A percentile compares a stretch with the other conserved stretches of the same genome.
Evolutionary conservation across 2,113 vertebrate genomes (phyloP).

Genomic region (Notechis scutatus): DNA sequence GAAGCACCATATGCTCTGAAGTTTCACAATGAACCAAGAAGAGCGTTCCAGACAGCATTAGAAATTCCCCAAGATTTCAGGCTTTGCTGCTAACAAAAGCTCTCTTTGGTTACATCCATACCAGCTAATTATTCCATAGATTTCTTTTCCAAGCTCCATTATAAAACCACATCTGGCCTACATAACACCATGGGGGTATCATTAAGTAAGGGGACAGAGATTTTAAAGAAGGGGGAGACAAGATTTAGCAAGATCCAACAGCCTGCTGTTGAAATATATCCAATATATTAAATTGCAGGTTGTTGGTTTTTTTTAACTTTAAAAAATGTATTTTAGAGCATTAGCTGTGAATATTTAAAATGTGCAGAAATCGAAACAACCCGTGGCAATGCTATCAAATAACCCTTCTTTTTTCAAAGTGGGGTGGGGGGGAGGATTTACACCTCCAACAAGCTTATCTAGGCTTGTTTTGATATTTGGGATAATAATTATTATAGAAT

Average conservation of each 20-base stretch:
- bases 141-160: background rate
- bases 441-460: background rate
- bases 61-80: slow-evolving; percentile 74
- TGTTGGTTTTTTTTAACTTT: background rate
- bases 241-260: background rate
- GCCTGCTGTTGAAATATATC: background rate
- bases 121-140: background rate
- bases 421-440: background rate
- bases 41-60: slow-evolving; percentile 71
- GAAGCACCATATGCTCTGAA: slow-evolving; percentile 75
- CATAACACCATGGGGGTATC: background rate
- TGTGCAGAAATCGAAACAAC: background rate
- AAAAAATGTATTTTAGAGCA: background rate
- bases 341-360: background rate
- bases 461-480: background rate
- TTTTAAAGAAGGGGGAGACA: background rate
- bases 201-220: background rate
- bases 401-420: background rate
- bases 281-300: background rate
- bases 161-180: no score
- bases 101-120: slow-evolving; percentile 48
- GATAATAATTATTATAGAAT: background rate
- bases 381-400: background rate
- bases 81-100: slow-evolving; percentile 66
- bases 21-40: slow-evolving; percentile 73